Evolutionary conservation across 2,113 vertebrate species (phyloP), one percentile per base, ranked within the genome.

Genomic region (Suricata suricatta): DNA sequence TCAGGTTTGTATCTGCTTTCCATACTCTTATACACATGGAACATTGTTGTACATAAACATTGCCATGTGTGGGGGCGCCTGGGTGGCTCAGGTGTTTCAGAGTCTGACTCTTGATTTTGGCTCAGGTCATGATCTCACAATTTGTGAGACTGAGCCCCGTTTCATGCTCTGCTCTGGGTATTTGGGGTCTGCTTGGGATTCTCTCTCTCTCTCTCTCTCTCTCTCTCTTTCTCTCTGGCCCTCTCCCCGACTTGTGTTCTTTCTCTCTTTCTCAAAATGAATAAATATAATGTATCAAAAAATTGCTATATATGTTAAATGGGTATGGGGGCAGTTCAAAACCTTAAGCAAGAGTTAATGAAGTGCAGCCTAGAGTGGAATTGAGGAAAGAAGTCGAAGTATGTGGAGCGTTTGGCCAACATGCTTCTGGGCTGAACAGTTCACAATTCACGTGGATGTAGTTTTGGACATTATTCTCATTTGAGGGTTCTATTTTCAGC

Each of bases 301-400:
- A 23, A 79, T 10, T 52, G 38, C 66, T 50, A 27, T 80, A 14
- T 81, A 31, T 96, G 12, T 86, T 95, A 88, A 97, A 93, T 17
- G 74, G n/a, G 25, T 41, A 41, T 41, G 27, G 50, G 79, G 19
- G 85, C 60, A 44, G 47, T 92, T 91, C 82, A 84, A 96, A 90
- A 79, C 3, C 35, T 91, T 44, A 79, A 94, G 89, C 93, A 98
- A 96, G 88, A 98, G 90, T 96, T 97, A 97, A 96, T 93, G 90
- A 92, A 96, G 12, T 89, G 68, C 2, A 63, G 84, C 60, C 64
- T 87, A 63, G 95, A 93, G 31, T 7, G 33, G 41, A 95, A 76
- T 69, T 97, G 60, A 98, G 95, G 97, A 97, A 98, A 97, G 27
- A 96, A 97, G 68, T 85, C 87, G 84, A 96, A 98, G 74, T 50